These are phyloP conservation scores for Pristionchus japonicus DNA, from an alignment of 2,888 invertebrate species.

Conservation along the genomic window DNA sequence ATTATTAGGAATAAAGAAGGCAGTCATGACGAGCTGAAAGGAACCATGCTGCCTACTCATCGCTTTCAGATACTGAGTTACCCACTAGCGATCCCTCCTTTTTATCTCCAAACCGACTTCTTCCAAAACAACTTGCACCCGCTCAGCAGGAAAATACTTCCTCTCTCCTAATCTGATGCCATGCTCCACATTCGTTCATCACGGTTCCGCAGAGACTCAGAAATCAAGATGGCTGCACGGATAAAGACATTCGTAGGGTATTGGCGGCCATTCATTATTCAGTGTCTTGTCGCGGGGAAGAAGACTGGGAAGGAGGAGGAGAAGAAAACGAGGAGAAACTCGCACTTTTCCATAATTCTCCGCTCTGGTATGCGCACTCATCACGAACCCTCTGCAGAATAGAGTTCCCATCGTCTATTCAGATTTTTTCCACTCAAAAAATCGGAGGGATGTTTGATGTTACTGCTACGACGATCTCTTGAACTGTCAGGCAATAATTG, in stretches of 20 bases:
- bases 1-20: too few species aligned
- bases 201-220: slow-evolving; percentile 24
- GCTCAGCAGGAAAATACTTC: not conserved
- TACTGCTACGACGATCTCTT: not conserved
- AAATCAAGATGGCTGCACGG: slow-evolving; percentile 36
- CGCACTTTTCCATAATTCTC: slow-evolving; percentile 28
- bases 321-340: slow-evolving; percentile 21
- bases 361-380: not conserved
- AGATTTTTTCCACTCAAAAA: not conserved
- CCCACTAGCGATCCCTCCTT: not conserved
- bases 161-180: not conserved
- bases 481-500: not conserved
- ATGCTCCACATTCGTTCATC: not conserved
- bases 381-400: not conserved
- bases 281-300: not conserved
- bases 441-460: not conserved
- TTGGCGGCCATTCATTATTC: slow-evolving; percentile 24
- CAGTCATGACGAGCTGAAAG: too few species aligned
- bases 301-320: not conserved
- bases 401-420: not conserved
- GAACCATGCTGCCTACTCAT: too few species aligned
- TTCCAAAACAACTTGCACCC: not conserved
- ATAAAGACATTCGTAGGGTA: slow-evolving; percentile 7
- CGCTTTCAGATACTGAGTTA: too few species aligned
- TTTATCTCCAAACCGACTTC: not conserved